Percentiles rank a stretch among this genome's conserved stretches.
Evolutionary conservation across 2,888 invertebrate genomes (phyloP).

Genomic region (Troides aeacus): DNA sequence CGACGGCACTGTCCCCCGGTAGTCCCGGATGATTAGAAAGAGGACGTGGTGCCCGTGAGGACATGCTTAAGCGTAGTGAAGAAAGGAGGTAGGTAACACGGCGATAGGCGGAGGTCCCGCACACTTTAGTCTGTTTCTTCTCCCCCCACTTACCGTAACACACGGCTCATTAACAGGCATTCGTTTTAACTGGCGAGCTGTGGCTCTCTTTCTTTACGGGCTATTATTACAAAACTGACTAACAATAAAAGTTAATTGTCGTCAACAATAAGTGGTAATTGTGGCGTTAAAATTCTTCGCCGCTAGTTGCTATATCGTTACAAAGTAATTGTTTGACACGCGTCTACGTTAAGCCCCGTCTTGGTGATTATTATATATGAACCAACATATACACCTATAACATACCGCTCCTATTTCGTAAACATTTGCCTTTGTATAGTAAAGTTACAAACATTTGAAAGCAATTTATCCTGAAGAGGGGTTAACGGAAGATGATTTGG

Average conservation of each 20-base stretch:
- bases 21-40: no score
- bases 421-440: no score
- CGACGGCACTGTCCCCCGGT: no score
- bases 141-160: not conserved
- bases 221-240: not conserved
- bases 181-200: not conserved
- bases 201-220: not conserved
- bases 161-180: not conserved
- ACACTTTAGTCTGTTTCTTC: no score
- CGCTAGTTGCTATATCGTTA: not conserved
- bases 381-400: no score
- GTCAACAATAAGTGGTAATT: not conserved
- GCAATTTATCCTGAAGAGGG: no score
- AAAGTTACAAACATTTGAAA: no score
- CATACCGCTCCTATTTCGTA: no score
- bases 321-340: not conserved
- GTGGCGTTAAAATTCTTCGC: conserved; percentile 11
- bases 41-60: no score
- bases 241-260: not conserved
- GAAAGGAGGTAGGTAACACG: no score
- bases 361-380: not conserved
- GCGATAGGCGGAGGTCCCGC: not conserved
- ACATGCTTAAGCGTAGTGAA: no score
- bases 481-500: no score
- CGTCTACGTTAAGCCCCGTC: not conserved